Conservation (phyloP, 2,888 invertebrate genomes). For the Acanthosepion lycidas region DNA sequence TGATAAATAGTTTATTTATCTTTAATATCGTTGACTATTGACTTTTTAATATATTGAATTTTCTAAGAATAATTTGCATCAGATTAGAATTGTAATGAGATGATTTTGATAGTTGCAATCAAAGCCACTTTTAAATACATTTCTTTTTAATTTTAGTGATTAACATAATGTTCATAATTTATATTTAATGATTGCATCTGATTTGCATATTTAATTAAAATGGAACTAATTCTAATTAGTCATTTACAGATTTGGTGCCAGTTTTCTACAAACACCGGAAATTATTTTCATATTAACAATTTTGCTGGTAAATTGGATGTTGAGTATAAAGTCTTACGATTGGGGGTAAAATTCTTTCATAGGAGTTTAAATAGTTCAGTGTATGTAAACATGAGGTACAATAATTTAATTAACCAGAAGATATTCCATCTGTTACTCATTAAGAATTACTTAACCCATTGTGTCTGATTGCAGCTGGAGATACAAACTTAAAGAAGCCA, state of each 20-base stretch:
- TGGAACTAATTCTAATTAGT: neutral
- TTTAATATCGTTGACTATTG: neutral
- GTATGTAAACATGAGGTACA: neutral
- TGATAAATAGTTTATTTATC: neutral
- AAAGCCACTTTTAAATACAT: neutral
- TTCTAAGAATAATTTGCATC: neutral
- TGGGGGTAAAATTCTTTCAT: neutral
- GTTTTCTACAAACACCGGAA: neutral
- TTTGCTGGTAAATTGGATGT: neutral
- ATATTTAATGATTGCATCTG: neutral
- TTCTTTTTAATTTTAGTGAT: neutral
- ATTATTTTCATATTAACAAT: slow-evolving; percentile 33
- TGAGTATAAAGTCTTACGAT: neutral
- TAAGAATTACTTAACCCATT: no score
- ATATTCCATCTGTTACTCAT: no score
- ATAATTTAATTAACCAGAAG: no score
- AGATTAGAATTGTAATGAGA: neutral
- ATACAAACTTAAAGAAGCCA: no score
- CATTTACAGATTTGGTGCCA: slow-evolving; percentile 18
- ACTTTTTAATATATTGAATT: neutral
- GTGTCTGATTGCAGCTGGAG: no score
- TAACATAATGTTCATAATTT: slow-evolving; percentile 2
- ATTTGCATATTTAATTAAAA: slow-evolving; percentile 33
- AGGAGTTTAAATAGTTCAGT: neutral
- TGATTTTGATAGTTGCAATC: neutral